phyloP scores from a whole-genome alignment of 2,797 vertebrate genomes.

The Takifugu rubripes region DNA sequence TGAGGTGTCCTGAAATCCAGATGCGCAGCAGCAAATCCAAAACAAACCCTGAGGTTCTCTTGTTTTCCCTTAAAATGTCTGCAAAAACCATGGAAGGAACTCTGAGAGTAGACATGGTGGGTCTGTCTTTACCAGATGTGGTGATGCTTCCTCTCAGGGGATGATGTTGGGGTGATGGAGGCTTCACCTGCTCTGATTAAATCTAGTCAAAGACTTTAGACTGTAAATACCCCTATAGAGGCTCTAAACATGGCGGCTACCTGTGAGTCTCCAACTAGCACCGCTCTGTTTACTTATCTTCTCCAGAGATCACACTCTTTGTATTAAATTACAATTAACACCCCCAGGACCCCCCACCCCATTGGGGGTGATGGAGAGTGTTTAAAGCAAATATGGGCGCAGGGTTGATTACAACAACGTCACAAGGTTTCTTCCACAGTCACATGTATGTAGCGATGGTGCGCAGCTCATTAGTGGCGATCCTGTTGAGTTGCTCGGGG shows the following conservation, averaged over 20 bases:
- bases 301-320: not conserved
- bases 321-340: not conserved
- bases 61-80: constrained; percentile 4
- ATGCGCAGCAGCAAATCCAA: not conserved
- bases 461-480: constrained; percentile 26
- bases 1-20: not conserved
- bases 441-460: constrained; percentile 16
- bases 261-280: too few species aligned
- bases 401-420: constrained; percentile 30
- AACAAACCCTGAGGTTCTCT: constrained; percentile 7
- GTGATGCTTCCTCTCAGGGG: too few species aligned
- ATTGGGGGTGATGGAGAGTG: not conserved
- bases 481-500: constrained; percentile 33
- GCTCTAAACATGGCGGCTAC: too few species aligned
- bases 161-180: too few species aligned
- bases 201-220: too few species aligned
- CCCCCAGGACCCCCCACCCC: not conserved
- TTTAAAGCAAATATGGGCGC: constrained; percentile 30
- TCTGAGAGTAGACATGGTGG: too few species aligned
- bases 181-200: too few species aligned
- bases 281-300: not conserved
- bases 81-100: not conserved
- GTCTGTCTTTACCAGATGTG: too few species aligned
- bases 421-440: constrained; percentile 32
- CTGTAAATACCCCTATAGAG: too few species aligned